Evolutionary conservation across 2,888 invertebrate species (phyloP).

Genomic region (Tolmerus cingulatus): DNA sequence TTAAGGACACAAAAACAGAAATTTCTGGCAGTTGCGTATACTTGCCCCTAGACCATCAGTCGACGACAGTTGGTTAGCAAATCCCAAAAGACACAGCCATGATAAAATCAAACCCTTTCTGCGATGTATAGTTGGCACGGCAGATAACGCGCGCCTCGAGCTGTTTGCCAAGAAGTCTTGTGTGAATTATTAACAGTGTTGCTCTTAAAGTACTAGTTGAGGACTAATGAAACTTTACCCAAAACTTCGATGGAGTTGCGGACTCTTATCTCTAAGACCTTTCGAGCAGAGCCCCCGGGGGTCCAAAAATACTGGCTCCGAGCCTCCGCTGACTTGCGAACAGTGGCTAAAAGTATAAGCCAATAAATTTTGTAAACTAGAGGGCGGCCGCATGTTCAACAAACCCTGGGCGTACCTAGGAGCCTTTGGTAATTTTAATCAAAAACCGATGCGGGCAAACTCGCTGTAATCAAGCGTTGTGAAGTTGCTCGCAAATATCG

Average conservation of each 20-base stretch:
- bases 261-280: background rate
- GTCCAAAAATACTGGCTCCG: background rate
- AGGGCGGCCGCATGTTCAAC: background rate
- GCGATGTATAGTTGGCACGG: background rate
- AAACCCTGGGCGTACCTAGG: background rate
- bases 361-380: background rate
- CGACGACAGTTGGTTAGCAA: background rate
- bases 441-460: background rate
- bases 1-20: background rate
- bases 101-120: background rate
- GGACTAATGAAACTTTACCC: background rate
- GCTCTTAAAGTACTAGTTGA: background rate
- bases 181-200: background rate
- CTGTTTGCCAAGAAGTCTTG: background rate
- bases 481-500: background rate
- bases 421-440: background rate
- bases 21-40: background rate
- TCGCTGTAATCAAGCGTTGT: background rate
- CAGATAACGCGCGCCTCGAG: background rate
- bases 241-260: background rate
- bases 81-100: background rate
- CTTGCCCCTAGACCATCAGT: background rate
- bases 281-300: background rate
- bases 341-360: background rate
- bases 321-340: background rate